Base-by-base conservation (phyloP, 1,140 invertebrate genomes). In the Drosophila melanogaster region DNA sequence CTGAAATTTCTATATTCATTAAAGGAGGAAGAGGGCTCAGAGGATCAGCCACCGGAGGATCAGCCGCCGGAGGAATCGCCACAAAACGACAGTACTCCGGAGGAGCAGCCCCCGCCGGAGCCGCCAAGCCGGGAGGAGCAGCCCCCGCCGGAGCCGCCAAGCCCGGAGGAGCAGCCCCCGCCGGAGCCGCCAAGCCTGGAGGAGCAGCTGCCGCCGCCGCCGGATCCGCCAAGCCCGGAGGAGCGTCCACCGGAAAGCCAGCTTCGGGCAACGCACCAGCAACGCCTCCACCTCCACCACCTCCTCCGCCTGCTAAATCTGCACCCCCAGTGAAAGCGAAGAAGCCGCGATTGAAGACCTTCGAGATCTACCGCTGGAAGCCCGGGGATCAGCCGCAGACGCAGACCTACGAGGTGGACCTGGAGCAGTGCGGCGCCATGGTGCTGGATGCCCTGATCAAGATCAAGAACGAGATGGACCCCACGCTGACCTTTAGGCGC, bases 391-490 rank as follows among this genome's bases (percentile, higher is more conserved):
- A 98, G 92, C 98, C 98, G 0, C 93, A 94, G 51, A 94, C 98
- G 91, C 96, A 99, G 93, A 96, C 96, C 43, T 99, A 96, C 92
- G 94, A 96, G 79, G 94, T 99, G 3, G 98, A 99, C 93, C 93
- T 99, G n/a, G 97, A 97, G 79, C 92, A 95, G 8, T 99, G 98
- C 93, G 98, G 98, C 12, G 96, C 98, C 3, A 99, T 99, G 98
- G 96, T 99, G 12, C 93, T 99, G 47, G 98, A 99, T 94, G 98
- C 97, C 0, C 92, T 99, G 40, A 97, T 99, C 70, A 99, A 99
- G 93, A 99, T 99, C 54, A 99, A 99, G 93, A 99, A 98, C 93
- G 97, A 99, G 92, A 94, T 98, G 2, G 98, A 99, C 92, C 96
- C 98, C 0, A 98, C 98, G 0, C 93, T 99, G 59, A 98, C 98